These are phyloP conservation scores for Aselliscus stoliczkanus DNA, from an alignment of 2,797 vertebrate species.

Conservation along the genomic window DNA sequence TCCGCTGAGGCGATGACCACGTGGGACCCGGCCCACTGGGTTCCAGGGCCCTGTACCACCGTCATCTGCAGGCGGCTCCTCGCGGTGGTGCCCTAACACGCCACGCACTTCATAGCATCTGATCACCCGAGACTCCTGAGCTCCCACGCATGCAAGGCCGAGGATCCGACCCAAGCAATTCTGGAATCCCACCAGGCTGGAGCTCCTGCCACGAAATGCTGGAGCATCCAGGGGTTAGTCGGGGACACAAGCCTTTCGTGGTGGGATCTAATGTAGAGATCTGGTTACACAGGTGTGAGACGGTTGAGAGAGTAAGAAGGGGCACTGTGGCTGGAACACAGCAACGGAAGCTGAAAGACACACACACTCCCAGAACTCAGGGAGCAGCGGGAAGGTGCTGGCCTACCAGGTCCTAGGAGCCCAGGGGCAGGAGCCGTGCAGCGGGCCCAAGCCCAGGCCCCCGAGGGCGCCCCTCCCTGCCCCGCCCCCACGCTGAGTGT, in stretches of 20 bases:
- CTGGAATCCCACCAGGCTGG: not conserved
- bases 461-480: accelerated
- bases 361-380: too few relatives aligned
- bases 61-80: accelerated
- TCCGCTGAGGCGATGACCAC: accelerated
- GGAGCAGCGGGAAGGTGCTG: not conserved
- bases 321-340: accelerated
- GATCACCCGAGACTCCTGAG: accelerated
- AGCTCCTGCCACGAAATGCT: not conserved
- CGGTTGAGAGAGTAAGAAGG: not conserved
- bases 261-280: too few relatives aligned
- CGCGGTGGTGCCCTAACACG: accelerated
- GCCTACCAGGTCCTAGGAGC: not conserved
- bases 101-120: accelerated
- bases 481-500: accelerated
- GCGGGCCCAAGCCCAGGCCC: too few relatives aligned
- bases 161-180: not conserved
- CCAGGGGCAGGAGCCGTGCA: too few relatives aligned
- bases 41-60: accelerated
- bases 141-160: not conserved
- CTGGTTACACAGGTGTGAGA: not conserved
- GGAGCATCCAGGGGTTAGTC: accelerated
- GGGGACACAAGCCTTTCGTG: not conserved
- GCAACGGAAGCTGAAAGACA: too few relatives aligned
- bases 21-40: accelerated